Base-by-base conservation (phyloP, 1,140 invertebrate genomes). In the Mactra quadrangularis region DNA sequence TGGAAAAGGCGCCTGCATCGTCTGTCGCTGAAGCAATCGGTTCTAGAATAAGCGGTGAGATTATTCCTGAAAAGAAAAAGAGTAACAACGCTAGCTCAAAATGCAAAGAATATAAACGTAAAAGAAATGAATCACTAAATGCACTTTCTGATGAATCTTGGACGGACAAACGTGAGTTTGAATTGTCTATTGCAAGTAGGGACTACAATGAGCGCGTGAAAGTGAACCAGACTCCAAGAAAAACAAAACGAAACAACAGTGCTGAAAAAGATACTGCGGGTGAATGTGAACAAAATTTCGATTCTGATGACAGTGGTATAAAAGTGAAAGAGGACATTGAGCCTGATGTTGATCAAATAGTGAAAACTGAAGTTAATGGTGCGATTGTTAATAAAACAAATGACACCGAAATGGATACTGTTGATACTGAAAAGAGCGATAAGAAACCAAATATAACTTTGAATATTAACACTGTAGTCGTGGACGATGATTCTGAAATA, bases 291-390 rank as follows among this genome's bases (percentile, higher is more conserved):
- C 25, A 62, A 29, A 60, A 59, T 17, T 41, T 38, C 0, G 72
- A 60, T 75, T 59, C 53, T 25, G 72, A 60, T 25, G 72, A 75
- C 22, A 60, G 53, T 60, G 57, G 57, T 19, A 75, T 59, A 6
- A 76, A 76, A 22, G 19, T 25, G 15, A 72, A 72, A 19, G 70
- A 55, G 1, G 70, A 72, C 7, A 33, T 17, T 35, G 53, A 57
- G 4, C 38, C 6, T 15, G 6, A 13, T 22, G 22, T n/a, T 25
- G 29, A 33, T 31, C 22, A 66, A 64, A 35, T 53, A n/a, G 31
- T 0, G 50, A 53, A 52, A 1, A 29, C 52, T 53, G n/a, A 78
- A 7, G 38, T 29, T 35, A 35, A 33, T 33, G 70, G 50, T 22
- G 15, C 9, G 6, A 7, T 3, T 19, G 6, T 22, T 3, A n/a